A percentile compares a stretch with the other conserved stretches of the same genome.
Evolutionary conservation across 2,888 invertebrate genomes (phyloP).

Genomic region (Ophion obscuratus): DNA sequence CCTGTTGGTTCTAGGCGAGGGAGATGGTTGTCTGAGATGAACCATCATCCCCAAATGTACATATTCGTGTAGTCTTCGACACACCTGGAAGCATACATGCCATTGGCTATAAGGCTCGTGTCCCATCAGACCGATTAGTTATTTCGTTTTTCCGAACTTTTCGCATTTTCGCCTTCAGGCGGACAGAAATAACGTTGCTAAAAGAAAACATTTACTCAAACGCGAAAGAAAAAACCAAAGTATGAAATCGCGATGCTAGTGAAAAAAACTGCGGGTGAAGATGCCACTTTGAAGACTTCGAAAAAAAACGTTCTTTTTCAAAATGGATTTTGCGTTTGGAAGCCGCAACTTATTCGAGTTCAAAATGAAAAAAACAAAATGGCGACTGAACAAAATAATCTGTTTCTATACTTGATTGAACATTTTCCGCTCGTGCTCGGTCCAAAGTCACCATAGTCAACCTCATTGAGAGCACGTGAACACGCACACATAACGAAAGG

Average conservation of each 20-base stretch:
- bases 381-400: not conserved
- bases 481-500: constrained; percentile 16
- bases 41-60: too few species aligned
- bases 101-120: not conserved
- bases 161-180: not conserved
- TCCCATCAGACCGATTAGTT: too few species aligned
- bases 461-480: constrained; percentile 3
- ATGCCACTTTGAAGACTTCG: not conserved
- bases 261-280: not conserved
- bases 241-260: not conserved
- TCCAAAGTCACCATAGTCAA: not conserved
- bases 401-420: not conserved
- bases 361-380: not conserved
- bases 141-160: not conserved
- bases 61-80: not conserved
- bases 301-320: not conserved
- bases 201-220: too few species aligned
- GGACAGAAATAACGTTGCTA: not conserved
- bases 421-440: not conserved
- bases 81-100: constrained; percentile 5
- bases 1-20: too few species aligned
- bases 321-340: not conserved
- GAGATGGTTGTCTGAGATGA: too few species aligned
- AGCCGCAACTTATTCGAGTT: not conserved
- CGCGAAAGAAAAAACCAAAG: not conserved